phyloP scores from a whole-genome alignment of 2,888 invertebrate genomes.

The Strigamia maritima region DNA sequence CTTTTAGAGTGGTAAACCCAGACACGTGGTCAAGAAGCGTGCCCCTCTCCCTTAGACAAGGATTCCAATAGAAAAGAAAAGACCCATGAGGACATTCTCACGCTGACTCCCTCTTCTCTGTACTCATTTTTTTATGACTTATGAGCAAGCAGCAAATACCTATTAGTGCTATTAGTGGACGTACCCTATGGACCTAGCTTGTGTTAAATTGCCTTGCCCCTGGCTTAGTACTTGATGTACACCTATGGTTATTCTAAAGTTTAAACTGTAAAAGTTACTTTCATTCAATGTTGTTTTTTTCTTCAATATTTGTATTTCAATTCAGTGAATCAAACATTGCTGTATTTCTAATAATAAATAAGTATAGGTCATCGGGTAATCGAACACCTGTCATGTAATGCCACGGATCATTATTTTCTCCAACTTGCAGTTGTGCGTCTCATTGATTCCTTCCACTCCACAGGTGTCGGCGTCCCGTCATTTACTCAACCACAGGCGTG shows the following conservation, averaged over 20 bases:
- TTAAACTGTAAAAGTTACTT: not conserved
- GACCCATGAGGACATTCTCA: not conserved
- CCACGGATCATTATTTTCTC: not conserved
- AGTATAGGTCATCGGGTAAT: not conserved
- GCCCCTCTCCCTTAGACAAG: not conserved
- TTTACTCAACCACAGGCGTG: conserved; percentile 12
- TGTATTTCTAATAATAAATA: not conserved
- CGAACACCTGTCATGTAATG: not conserved
- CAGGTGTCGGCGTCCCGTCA: conserved; percentile 1
- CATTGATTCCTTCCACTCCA: not conserved
- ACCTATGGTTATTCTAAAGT: not conserved
- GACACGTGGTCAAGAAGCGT: conserved; percentile 10
- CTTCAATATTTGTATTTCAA: too few species aligned
- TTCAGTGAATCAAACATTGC: not conserved
- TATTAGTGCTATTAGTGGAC: not conserved
- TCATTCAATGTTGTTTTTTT: not conserved
- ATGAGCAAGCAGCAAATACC: not conserved
- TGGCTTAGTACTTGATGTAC: not conserved
- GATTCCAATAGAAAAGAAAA: not conserved
- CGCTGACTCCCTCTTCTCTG: not conserved
- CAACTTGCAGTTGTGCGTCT: not conserved
- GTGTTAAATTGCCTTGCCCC: too few species aligned
- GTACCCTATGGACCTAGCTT: too few species aligned
- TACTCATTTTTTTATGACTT: too few species aligned
- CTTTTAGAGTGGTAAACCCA: not conserved